A percentile compares a stretch with the other conserved stretches of the same genome.
Evolutionary conservation across 2,888 invertebrate species (phyloP).

Genomic region (Darwinula stevensoni): DNA sequence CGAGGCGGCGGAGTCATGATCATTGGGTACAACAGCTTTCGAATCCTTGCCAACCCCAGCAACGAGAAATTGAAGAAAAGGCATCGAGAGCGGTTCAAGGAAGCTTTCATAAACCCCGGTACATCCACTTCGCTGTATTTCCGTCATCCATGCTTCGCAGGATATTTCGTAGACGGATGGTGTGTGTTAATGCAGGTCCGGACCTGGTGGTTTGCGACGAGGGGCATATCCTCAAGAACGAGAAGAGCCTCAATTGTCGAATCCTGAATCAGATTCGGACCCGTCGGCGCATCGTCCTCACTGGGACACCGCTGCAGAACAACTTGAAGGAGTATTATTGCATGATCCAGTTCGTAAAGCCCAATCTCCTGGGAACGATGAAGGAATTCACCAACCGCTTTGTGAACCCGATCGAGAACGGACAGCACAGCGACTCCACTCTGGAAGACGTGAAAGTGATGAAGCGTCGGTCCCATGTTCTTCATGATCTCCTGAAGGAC

Average conservation of each 20-base stretch:
- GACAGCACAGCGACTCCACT: too few relatives aligned
- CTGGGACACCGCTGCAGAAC: constrained; percentile 93
- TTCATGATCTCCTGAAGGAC: too few relatives aligned
- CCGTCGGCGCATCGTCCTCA: constrained; percentile 65
- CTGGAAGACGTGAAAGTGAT: too few relatives aligned
- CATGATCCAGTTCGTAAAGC: constrained; percentile 97
- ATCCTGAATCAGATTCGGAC: constrained; percentile 57
- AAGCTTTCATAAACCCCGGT: too few relatives aligned
- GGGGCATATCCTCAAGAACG: constrained; percentile 85
- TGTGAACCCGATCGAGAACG: too few relatives aligned
- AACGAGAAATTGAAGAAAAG: constrained; percentile 14
- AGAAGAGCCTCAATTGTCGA: constrained; percentile 58
- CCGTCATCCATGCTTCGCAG: too few relatives aligned
- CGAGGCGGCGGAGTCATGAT: constrained; percentile 85
- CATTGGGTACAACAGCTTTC: constrained; percentile 82
- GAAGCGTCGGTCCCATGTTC: too few relatives aligned
- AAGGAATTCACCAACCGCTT: constrained; percentile 80
- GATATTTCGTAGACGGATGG: too few relatives aligned
- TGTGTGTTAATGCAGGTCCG: constrained; percentile 30
- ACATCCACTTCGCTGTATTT: too few relatives aligned
- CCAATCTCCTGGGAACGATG: constrained; percentile 66
- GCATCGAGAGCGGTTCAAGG: too few relatives aligned
- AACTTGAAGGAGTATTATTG: constrained; percentile 85
- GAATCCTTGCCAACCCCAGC: constrained; percentile 31
- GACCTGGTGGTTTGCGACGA: constrained; percentile 91